Conservation (phyloP, 2,888 invertebrate genomes). For the Eupithecia exiguata region DNA sequence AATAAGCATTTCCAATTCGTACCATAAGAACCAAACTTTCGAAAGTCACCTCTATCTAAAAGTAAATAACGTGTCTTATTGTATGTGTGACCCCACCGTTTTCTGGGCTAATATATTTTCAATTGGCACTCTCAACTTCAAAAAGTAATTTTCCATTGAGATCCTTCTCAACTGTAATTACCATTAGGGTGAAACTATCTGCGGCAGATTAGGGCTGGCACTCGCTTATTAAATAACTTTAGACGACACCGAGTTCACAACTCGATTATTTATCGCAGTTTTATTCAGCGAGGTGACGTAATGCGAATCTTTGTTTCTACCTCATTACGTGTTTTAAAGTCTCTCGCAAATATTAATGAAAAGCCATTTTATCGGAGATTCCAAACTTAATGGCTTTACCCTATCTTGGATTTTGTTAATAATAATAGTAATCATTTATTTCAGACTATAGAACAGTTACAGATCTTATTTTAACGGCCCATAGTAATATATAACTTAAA, state of each 20-base stretch:
- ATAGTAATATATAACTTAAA: no score
- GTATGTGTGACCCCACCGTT: not conserved
- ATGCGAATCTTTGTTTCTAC: constrained; percentile 46
- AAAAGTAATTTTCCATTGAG: constrained; percentile 15
- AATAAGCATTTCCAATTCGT: not conserved
- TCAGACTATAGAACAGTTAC: no score
- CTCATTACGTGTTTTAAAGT: constrained; percentile 8
- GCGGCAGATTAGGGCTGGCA: constrained; percentile 36
- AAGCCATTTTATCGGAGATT: not conserved
- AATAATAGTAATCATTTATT: no score
- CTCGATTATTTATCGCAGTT: constrained; percentile 68
- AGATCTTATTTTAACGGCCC: no score
- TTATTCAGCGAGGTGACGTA: constrained; percentile 60
- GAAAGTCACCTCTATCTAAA: not conserved
- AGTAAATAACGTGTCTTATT: not conserved
- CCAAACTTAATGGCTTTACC: not conserved
- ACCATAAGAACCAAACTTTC: not conserved
- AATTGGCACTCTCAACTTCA: constrained; percentile 10
- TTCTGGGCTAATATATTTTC: constrained; percentile 4
- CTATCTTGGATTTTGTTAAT: not conserved
- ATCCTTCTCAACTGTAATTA: constrained; percentile 11
- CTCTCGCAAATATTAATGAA: not conserved
- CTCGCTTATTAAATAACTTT: constrained; percentile 69
- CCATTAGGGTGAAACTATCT: constrained; percentile 11
- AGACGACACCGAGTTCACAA: constrained; percentile 53